These are phyloP conservation scores for Drosophila affinis DNA, from an alignment of 2,888 invertebrate genomes.

Conservation along the genomic window DNA sequence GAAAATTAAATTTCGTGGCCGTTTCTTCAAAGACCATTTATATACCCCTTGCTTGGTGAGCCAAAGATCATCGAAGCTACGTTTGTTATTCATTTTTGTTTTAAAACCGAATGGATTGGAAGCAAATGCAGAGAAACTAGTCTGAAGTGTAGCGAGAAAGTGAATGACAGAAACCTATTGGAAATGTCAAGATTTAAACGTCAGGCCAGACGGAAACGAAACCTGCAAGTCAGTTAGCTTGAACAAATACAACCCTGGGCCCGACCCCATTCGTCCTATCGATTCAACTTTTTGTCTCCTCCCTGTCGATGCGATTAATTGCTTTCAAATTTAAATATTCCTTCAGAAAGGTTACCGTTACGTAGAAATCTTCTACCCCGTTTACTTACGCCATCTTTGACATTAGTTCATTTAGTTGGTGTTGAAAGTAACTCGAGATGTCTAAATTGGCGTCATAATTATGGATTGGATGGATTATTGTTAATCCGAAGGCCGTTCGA, in stretches of 20 bases:
- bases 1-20: not conserved
- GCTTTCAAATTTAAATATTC: not conserved
- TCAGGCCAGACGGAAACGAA: constrained; percentile 52
- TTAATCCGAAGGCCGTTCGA: no score
- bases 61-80: constrained; percentile 30
- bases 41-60: constrained; percentile 47
- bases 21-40: not conserved
- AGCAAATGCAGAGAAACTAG: constrained; percentile 42
- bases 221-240: not conserved
- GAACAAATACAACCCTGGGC: not conserved
- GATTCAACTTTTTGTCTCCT: not conserved
- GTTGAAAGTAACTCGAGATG: not conserved
- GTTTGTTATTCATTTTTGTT: constrained; percentile 57
- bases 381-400: not conserved
- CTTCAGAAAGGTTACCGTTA: not conserved
- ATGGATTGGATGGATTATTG: no score
- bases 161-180: constrained; percentile 44
- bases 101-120: constrained; percentile 30
- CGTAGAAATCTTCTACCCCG: not conserved
- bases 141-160: constrained; percentile 29
- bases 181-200: constrained; percentile 42
- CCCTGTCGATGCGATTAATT: not conserved
- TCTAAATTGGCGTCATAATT: no score
- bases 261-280: not conserved
- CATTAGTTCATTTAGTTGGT: not conserved